Base-by-base conservation (phyloP, 2,797 vertebrate genomes). In the Philypnodon macrostomus region DNA sequence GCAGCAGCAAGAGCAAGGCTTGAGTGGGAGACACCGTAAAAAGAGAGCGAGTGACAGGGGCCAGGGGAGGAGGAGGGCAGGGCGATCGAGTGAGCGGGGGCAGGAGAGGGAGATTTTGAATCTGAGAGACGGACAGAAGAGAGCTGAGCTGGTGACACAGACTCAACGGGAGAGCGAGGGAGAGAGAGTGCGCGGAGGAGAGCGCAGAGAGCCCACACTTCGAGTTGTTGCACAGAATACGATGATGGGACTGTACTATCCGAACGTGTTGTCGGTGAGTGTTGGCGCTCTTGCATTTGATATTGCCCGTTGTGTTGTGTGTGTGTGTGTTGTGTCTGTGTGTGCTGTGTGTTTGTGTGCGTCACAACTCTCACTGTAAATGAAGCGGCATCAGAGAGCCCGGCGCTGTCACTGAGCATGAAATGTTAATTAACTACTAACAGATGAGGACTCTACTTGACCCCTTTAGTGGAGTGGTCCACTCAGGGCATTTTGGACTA, bases 171-270 rank as follows among this genome's bases (percentile, higher is more conserved):
- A 73, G 83, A 68, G 63, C 58, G 54, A 70, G 81, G 57, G 47
- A 80, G 75, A 71, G 73, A 79, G 77, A 34, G 75, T 59, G 73
- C n/a, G n/a, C n/a, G n/a, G n/a, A n/a, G 67, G 59, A 51, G 60
- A 63, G 72, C 63, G 70, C 69, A 71, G 75, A 79, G 80, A 76
- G 50, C 63, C 70, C 62, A 63, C 80, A 55, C 59, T 73, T 66
- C 40, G 77, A 75, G 80, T 84, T 77, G 73, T 84, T 79, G 81
- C 79, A 77, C 83, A 71, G 61, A 85, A 75, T 85, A 91, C 77
- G 68, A 91, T 91, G 89, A 91, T 91, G 88, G 89, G 89, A 84
- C 85, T 90, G 79, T 91, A 88, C 84, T 91, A 89, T 78, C 85
- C 88, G 79, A 85, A 85, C 72, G 77, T 89, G 84, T 73, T 85